Evolutionary conservation across 2,797 vertebrate genomes (phyloP).

Genomic region (Sparidentex hasta): DNA sequence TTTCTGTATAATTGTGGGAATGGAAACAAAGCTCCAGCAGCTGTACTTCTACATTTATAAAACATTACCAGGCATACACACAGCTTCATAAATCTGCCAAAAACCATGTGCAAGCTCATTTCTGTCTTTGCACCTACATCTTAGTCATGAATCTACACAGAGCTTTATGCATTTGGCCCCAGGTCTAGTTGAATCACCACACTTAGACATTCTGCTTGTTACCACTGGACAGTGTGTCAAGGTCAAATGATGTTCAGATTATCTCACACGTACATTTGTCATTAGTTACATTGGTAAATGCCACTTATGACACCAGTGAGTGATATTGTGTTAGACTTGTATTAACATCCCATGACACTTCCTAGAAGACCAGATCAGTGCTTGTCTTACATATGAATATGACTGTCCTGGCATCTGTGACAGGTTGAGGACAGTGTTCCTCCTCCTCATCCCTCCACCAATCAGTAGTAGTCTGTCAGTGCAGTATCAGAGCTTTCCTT

Average conservation of each 20-base stretch:
- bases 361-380: background rate
- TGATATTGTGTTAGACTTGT: conserved; percentile 10
- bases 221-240: background rate
- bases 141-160: background rate
- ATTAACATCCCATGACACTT: background rate
- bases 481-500: conserved; percentile 58
- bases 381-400: conserved; percentile 9
- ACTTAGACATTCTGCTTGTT: conserved; percentile 14
- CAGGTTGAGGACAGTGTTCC: conserved; percentile 15
- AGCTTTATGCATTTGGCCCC: background rate
- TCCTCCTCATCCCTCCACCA: conserved; percentile 26
- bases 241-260: background rate
- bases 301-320: conserved; percentile 15
- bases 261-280: background rate
- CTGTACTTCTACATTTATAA: too few species aligned
- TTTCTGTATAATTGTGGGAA: too few species aligned
- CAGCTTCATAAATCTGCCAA: too few species aligned
- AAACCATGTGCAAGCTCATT: too few species aligned
- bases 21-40: too few species aligned
- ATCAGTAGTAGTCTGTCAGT: conserved; percentile 65
- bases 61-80: too few species aligned
- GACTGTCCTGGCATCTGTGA: conserved; percentile 2
- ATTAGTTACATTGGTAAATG: conserved; percentile 12
- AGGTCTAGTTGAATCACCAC: conserved; percentile 8
- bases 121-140: too few species aligned